Conservation (phyloP, 1,140 invertebrate genomes). For the Cyclargus thomasi region DNA sequence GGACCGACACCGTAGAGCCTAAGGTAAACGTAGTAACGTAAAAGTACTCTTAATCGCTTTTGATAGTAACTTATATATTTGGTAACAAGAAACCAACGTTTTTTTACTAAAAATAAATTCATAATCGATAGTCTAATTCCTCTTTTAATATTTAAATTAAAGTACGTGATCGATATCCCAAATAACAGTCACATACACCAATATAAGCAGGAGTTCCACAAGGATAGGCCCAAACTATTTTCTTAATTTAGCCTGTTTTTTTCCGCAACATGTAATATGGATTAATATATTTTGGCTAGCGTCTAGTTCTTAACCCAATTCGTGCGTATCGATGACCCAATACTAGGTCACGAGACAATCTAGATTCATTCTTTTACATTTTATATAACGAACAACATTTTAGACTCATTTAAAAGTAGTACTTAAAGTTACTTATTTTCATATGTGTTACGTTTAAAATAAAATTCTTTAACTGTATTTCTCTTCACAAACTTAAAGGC, state of each 20-base stretch:
- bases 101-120: too few relatives aligned
- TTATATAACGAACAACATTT: background rate
- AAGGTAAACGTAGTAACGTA: too few relatives aligned
- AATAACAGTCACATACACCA: background rate
- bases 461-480: too few relatives aligned
- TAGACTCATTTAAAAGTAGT: too few relatives aligned
- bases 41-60: background rate
- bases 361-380: background rate
- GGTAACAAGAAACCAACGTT: background rate
- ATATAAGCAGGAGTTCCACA: background rate
- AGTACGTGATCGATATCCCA: background rate
- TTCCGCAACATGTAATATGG: background rate
- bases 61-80: background rate
- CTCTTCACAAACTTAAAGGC: too few relatives aligned
- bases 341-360: background rate
- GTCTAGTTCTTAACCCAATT: background rate
- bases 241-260: background rate
- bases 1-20: conserved; percentile 75
- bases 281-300: conserved; percentile 2
- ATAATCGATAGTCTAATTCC: too few relatives aligned
- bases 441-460: too few relatives aligned
- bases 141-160: too few relatives aligned
- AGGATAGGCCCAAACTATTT: background rate
- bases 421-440: too few relatives aligned
- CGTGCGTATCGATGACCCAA: background rate